Percentiles rank a stretch among this genome's conserved stretches.
Conservation (phyloP, 2,113 vertebrate genomes). For the Merops nubicus region DNA sequence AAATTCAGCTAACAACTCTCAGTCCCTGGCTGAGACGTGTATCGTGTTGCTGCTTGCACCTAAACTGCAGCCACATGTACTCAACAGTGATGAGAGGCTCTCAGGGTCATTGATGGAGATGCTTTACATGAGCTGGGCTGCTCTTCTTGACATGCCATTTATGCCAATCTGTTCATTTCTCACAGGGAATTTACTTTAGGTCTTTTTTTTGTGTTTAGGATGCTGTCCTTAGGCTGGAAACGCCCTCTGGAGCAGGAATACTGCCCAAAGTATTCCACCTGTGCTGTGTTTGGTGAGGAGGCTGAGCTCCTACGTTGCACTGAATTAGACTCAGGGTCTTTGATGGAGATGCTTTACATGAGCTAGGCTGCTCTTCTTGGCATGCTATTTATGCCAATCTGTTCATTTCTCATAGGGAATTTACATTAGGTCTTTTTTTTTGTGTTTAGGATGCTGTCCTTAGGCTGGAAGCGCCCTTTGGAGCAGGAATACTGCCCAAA, state of each 20-base stretch:
- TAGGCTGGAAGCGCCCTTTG: neutral
- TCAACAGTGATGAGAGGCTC: neutral
- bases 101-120: neutral
- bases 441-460: neutral
- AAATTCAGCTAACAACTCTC: neutral
- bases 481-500: neutral
- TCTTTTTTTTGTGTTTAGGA: neutral
- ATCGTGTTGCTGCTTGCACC: neutral
- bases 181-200: neutral
- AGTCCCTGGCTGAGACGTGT: neutral
- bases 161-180: neutral
- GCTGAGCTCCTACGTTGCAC: slow-evolving; percentile 8
- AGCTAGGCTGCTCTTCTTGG: neutral
- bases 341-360: accelerated
- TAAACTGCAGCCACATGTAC: neutral
- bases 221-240: neutral
- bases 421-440: neutral
- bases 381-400: neutral
- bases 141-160: neutral
- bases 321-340: no score
- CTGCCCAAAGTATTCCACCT: slow-evolving; percentile 10
- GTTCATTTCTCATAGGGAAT: neutral
- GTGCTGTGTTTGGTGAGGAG: neutral
- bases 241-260: neutral
- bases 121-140: accelerated